phyloP scores from a whole-genome alignment of 1,140 invertebrate genomes.

The Dermatophagoides farinae region DNA sequence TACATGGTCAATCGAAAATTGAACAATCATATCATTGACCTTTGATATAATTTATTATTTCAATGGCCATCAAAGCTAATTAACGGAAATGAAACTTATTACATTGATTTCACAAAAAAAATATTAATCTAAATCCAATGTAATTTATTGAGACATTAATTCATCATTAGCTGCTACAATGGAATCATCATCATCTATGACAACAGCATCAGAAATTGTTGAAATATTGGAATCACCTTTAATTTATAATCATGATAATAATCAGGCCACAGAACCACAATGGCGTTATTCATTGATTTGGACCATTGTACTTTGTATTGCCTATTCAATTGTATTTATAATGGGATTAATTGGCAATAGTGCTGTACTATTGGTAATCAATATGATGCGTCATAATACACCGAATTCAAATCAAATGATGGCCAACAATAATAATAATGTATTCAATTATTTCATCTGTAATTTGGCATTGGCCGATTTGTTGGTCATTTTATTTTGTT shows the following conservation, averaged over 20 bases:
- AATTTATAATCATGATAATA: neutral
- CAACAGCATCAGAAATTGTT: too few species aligned
- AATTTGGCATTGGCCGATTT: constrained; percentile 31
- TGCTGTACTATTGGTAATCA: constrained; percentile 15
- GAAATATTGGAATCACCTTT: neutral
- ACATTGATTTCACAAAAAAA: too few species aligned
- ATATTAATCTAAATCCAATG: too few species aligned
- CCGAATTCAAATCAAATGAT: neutral
- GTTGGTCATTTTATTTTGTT: constrained; percentile 33
- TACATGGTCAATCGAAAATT: too few species aligned
- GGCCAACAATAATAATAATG: constrained; percentile 19
- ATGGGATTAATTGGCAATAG: constrained; percentile 31
- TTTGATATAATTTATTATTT: too few species aligned
- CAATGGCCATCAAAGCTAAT: too few species aligned
- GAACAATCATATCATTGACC: too few species aligned
- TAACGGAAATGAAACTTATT: too few species aligned
- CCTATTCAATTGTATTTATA: constrained; percentile 25
- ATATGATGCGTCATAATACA: constrained; percentile 10
- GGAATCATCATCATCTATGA: too few species aligned
- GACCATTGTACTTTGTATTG: constrained; percentile 22
- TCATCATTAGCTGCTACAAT: too few species aligned
- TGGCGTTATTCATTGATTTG: constrained; percentile 19
- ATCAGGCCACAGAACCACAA: neutral
- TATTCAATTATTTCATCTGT: constrained; percentile 28
- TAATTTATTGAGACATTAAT: too few species aligned